phyloP scores from a whole-genome alignment of 2,888 invertebrate genomes.

The Hymenopus coronatus region DNA sequence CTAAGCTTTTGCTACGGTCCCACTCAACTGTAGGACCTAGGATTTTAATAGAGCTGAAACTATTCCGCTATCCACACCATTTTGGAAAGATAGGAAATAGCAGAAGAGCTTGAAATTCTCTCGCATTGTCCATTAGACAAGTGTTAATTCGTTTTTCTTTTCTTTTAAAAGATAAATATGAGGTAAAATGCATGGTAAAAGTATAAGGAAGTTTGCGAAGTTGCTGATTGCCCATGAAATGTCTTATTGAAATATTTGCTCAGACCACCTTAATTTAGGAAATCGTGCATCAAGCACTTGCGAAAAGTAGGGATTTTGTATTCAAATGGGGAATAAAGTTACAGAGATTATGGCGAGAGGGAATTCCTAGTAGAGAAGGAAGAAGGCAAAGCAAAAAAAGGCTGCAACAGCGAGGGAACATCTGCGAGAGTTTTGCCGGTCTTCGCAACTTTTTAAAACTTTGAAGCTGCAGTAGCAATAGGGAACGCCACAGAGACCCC shows the following conservation, averaged over 20 bases:
- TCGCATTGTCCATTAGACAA: no score
- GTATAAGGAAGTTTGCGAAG: not conserved
- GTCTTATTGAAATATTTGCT: not conserved
- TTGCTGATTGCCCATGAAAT: not conserved
- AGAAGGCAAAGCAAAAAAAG: not conserved
- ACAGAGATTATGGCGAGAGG: not conserved
- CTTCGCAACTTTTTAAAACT: slow-evolving; percentile 2
- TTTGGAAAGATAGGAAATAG: no score
- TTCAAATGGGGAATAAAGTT: not conserved
- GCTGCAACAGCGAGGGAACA: not conserved
- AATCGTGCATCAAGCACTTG: not conserved
- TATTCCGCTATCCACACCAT: no score
- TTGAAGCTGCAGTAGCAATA: not conserved
- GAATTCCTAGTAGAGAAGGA: not conserved
- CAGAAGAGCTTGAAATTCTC: no score
- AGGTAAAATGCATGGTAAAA: no score
- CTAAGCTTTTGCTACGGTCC: no score
- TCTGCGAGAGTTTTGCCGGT: not conserved
- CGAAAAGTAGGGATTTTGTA: not conserved
- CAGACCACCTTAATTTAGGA: not conserved
- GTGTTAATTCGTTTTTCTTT: no score
- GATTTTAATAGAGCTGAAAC: no score
- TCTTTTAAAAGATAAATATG: no score
- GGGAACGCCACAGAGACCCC: not conserved
- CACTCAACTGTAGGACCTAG: no score